Conservation (phyloP, 2,888 invertebrate genomes). For the Cataglyphis livida region DNA sequence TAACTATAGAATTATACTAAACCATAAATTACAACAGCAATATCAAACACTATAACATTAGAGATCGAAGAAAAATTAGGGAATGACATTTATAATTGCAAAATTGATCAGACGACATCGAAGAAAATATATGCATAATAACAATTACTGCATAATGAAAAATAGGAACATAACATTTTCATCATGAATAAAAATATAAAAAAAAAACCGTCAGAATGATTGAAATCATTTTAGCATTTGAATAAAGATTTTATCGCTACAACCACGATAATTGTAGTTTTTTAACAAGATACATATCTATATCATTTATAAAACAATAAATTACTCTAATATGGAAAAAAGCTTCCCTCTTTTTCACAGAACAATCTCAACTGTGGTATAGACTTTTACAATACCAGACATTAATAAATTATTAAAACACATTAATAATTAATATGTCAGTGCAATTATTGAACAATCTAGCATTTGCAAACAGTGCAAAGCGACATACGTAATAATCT, state of each 20-base stretch:
- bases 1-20: constrained; percentile 9
- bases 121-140: neutral
- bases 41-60: constrained; percentile 10
- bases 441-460: constrained; percentile 16
- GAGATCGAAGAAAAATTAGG: constrained; percentile 35
- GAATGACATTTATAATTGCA: constrained; percentile 37
- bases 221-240: constrained; percentile 16
- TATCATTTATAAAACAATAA: constrained; percentile 5
- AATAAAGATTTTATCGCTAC: constrained; percentile 32
- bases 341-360: neutral
- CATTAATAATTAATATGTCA: constrained; percentile 30
- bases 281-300: constrained; percentile 12
- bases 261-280: constrained; percentile 31
- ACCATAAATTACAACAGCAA: constrained; percentile 19
- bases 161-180: neutral
- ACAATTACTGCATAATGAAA: constrained; percentile 4
- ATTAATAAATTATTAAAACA: constrained; percentile 14
- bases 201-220: neutral
- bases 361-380: neutral
- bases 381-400: neutral
- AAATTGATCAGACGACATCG: constrained; percentile 7
- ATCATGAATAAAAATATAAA: neutral
- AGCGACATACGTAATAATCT: neutral
- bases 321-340: constrained; percentile 16
- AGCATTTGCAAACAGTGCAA: constrained; percentile 31